phyloP scores from a whole-genome alignment of 2,888 invertebrate species.

The Cerceris ruficornis region DNA sequence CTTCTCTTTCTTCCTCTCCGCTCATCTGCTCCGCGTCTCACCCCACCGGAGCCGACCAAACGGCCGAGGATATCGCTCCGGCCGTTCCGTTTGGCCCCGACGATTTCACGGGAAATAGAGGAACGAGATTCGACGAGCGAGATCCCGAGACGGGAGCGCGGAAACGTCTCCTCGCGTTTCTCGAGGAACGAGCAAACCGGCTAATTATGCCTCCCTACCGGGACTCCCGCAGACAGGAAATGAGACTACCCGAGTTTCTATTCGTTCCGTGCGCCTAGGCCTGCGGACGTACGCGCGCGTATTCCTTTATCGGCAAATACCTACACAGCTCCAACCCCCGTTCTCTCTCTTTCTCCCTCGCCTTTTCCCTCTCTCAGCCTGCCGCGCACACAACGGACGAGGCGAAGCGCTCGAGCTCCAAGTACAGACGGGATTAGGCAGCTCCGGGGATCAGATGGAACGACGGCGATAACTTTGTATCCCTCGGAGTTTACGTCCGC shows the following conservation, averaged over 20 bases:
- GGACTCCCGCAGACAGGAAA: slow-evolving; percentile 80
- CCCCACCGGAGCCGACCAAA: no score
- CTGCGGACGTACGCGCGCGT: neutral
- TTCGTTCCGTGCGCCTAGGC: slow-evolving; percentile 49
- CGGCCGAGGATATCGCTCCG: no score
- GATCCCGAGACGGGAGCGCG: slow-evolving; percentile 56
- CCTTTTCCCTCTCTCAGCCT: neutral
- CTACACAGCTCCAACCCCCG: slow-evolving; percentile 35
- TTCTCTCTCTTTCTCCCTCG: neutral
- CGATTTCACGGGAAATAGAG: slow-evolving; percentile 59
- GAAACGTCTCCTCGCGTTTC: slow-evolving; percentile 44
- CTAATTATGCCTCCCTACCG: slow-evolving; percentile 80
- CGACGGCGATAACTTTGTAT: slow-evolving; percentile 73
- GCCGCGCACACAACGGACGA: slow-evolving; percentile 29
- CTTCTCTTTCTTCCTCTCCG: neutral
- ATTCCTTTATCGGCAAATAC: slow-evolving; percentile 28
- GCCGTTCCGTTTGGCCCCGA: slow-evolving; percentile 4
- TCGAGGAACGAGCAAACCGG: slow-evolving; percentile 72
- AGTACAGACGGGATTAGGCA: slow-evolving; percentile 76
- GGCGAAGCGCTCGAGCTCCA: slow-evolving; percentile 65
- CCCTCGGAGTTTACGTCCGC: slow-evolving; percentile 78
- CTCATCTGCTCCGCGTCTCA: no score
- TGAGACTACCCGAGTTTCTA: slow-evolving; percentile 78
- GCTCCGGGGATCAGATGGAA: slow-evolving; percentile 71
- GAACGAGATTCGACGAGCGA: slow-evolving; percentile 26